Base-by-base conservation (phyloP, 1,140 invertebrate genomes). In the Lepidurus couesii region DNA sequence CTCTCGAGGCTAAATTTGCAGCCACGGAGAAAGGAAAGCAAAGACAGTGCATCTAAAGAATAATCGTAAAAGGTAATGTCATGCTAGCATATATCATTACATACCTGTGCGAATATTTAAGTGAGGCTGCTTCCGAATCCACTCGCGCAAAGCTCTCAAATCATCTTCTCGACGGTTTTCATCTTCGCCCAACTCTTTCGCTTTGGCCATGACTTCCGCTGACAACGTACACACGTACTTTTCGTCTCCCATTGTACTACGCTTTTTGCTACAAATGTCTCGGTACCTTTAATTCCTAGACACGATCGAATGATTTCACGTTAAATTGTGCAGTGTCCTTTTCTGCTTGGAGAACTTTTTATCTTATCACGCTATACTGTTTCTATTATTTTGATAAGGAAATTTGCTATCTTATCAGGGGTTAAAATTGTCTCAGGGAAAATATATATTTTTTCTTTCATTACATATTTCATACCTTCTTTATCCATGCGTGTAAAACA, bases 101-200 rank as follows among this genome's bases (percentile, higher is more conserved):
- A 78, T 87, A 92, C 91, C 91, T 86, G 90, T 89, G 65, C 89
- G 89, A 77, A 89, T 85, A 26, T 91, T 91, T 75, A 93, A 86
- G 85, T 93, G 91, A 0, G 91, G 91, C 84, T 93, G 91, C 80
- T 90, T 90, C 10, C 84, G 82, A 0, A 93, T 83, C 92, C 92
- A 93, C 78, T 91, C 89, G 79, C 89, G 91, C 21, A 93, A 89
- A 24, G 87, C 84, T 80, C 86, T 82, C 74, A 93, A 84, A 82
- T 92, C 91, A 1, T 86, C 86, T 7, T 91, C 89, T 43, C 90
- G 86, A 0, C 90, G 92, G 42, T 85, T 86, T 82, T 92, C 88
- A 83, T 91, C 89, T 83, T 92, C 91, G 73, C 93, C 92, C n/a
- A 95, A 85, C 83, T 94, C 92, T 79, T 88, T 86, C 13, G 82